These are phyloP conservation scores for Harlomillsia oculata DNA, from an alignment of 1,140 invertebrate genomes.

Conservation along the genomic window DNA sequence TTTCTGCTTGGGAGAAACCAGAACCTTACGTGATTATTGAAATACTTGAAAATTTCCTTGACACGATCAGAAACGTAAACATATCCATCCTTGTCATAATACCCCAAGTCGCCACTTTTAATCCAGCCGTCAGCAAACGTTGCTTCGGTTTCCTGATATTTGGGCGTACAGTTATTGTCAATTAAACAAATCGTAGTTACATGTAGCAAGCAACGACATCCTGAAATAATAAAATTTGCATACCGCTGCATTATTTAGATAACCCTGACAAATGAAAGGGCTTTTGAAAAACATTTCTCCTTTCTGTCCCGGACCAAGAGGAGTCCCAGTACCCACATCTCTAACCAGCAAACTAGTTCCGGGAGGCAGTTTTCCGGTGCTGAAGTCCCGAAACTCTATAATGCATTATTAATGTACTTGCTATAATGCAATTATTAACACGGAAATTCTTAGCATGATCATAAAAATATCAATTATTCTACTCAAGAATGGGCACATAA, in stretches of 20 bases:
- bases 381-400: slow-evolving; percentile 7
- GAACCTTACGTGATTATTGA: slow-evolving; percentile 25
- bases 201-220: background rate
- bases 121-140: slow-evolving; percentile 34
- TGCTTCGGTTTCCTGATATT: background rate
- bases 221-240: background rate
- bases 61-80: slow-evolving; percentile 37
- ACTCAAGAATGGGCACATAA: no score
- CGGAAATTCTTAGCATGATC: no score
- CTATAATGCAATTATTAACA: background rate
- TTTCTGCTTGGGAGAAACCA: no score
- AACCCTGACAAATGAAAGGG: background rate
- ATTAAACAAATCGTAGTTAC: background rate
- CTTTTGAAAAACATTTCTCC: slow-evolving; percentile 21
- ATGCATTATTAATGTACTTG: no score
- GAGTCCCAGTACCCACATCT: slow-evolving; percentile 6
- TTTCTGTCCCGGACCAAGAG: slow-evolving; percentile 2
- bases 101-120: slow-evolving; percentile 37
- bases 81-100: slow-evolving; percentile 36
- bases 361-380: slow-evolving; percentile 5
- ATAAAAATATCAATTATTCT: no score
- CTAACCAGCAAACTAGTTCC: slow-evolving; percentile 4
- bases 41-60: slow-evolving; percentile 38
- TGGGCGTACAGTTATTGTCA: no score
- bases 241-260: background rate